These are phyloP conservation scores for Anoplius nigerrimus DNA, from an alignment of 2,888 invertebrate species.

Conservation along the genomic window DNA sequence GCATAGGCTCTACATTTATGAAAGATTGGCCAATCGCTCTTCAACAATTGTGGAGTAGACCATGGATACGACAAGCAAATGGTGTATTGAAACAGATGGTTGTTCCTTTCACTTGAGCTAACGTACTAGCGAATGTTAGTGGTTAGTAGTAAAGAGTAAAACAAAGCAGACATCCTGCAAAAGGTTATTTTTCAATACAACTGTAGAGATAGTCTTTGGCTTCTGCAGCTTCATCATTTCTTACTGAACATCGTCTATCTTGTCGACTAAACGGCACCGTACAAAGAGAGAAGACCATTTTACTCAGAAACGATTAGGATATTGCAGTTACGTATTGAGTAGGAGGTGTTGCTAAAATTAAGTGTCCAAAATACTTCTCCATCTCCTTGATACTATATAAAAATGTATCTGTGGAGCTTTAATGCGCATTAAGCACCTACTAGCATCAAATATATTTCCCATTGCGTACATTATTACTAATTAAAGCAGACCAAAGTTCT, in stretches of 20 bases:
- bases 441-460: background rate
- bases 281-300: no score
- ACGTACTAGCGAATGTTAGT: conserved; percentile 54
- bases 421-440: no score
- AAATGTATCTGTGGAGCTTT: no score
- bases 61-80: conserved; percentile 39
- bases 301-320: background rate
- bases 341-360: background rate
- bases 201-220: conserved; percentile 57
- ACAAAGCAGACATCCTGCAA: conserved; percentile 56
- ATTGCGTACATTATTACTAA: background rate
- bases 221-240: conserved; percentile 56
- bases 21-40: conserved; percentile 51
- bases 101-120: conserved; percentile 56
- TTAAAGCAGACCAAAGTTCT: background rate
- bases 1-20: conserved; percentile 35
- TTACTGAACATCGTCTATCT: background rate
- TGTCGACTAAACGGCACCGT: background rate
- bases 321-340: background rate
- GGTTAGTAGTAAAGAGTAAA: conserved; percentile 50
- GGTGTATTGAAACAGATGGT: conserved; percentile 47
- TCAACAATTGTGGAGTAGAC: conserved; percentile 34
- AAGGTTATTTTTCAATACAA: conserved; percentile 67
- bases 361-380: no score
- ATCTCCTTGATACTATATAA: no score